Base-by-base conservation (phyloP, 64 coral and sea anemone genomes). In the Platygyra sinensis region DNA sequence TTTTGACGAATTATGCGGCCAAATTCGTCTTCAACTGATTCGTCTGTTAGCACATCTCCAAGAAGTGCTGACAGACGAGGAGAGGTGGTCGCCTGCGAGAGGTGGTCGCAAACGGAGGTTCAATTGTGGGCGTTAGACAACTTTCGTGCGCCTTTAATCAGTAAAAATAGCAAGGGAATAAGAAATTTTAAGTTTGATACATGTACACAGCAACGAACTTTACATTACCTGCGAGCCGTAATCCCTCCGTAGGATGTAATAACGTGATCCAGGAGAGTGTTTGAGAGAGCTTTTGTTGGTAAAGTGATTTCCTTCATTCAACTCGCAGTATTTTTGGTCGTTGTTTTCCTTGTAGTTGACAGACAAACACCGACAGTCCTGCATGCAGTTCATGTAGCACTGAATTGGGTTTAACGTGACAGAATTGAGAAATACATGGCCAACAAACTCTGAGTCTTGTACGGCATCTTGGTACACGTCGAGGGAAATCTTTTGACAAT, bases 311-410 rank as follows among this genome's bases (percentile, higher is more conserved):
- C 74, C 74, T 77, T 77, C 74, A 77, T 77, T 77, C 36, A 77
- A 51, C 74, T 77, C 74, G 39, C 74, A 77, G 32, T 46, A 38
- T 24, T 77, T 77, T 42, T 9, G 19, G 18, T 77, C 74, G 33
- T 52, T 50, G 10, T 22, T 77, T 49, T 77, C 74, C 18, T 50
- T 77, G 74, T 77, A 77, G 74, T 77, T 77, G 8, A 77, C 10
- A 19, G 74, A 77, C 74, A 77, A 77, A 50, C 74, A 77, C 9
- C 74, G 74, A 50, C 74, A 77, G 74, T 77, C 74, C 20, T 77
- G 16, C 18, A 77, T 50, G 49, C 74, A 77, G 42, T 16, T 50
- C 18, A 8, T 51, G 74, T 51, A 42, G 16, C 74, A 77, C 33
- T 46, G 31, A 77, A 50, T 50, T 77, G 36, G 74, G 39, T 50